phyloP scores from a whole-genome alignment of 2,888 invertebrate species.

The Drosophila subsilvestris region DNA sequence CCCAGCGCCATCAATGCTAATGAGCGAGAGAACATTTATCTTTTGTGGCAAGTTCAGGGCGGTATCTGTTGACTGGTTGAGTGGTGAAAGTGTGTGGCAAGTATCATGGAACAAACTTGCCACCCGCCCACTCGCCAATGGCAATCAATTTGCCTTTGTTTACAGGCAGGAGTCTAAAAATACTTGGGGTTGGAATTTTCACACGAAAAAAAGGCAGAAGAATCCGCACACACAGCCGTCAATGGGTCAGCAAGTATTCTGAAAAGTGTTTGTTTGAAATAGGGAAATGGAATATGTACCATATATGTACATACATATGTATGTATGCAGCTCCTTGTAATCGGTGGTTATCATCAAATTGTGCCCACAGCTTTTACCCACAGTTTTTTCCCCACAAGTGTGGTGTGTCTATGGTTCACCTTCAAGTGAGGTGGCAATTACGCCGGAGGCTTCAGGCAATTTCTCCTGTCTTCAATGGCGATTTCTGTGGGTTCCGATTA shows the following conservation, averaged over 20 bases:
- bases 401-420: neutral
- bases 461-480: neutral
- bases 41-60: neutral
- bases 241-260: slow-evolving; percentile 22
- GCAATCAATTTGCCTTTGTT: slow-evolving; percentile 46
- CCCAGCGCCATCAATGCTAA: neutral
- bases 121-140: slow-evolving; percentile 28
- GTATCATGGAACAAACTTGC: slow-evolving; percentile 38
- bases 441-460: neutral
- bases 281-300: neutral
- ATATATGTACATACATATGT: neutral
- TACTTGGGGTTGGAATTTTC: slow-evolving; percentile 35
- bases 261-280: slow-evolving; percentile 33
- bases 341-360: neutral
- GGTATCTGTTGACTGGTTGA: slow-evolving; percentile 14
- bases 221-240: slow-evolving; percentile 16
- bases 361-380: neutral
- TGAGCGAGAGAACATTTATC: neutral
- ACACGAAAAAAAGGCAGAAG: slow-evolving; percentile 18
- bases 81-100: slow-evolving; percentile 3
- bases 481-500: neutral
- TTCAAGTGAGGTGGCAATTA: neutral
- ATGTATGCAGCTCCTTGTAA: no score
- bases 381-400: neutral
- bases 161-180: slow-evolving; percentile 37